Evolutionary conservation across 2,888 invertebrate genomes (phyloP), one percentile per base, ranked within the genome.

Genomic region (Laothoe populi): DNA sequence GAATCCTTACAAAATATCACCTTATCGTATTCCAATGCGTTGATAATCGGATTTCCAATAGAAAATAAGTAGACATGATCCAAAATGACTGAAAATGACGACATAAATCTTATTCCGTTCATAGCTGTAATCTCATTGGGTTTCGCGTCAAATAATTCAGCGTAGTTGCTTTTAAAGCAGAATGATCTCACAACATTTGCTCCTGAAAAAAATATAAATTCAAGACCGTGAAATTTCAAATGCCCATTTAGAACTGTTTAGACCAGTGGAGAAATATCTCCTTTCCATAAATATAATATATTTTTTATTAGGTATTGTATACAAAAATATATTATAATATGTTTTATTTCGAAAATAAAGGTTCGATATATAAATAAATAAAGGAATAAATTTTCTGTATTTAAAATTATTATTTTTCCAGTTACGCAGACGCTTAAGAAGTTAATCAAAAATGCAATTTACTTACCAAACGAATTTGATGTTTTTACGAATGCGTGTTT

Each of bases 131-230:
- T 35, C 11, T 53, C 53, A n/a, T 31, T 10, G 0, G 4, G 1
- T 10, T 53, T 16, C 8, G 4, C 31, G 4, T 31, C 4, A 4
- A 53, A 53, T 31, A 53, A 31, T 5, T 7, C 19, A 0, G 1
- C 35, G 11, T 53, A 53, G 19, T 53, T 53, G 3, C 10, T 53
- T 19, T 16, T 53, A 31, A 53, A 3, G 53, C 53, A 53, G 53
- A 53, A 53, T 35, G 31, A 31, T 35, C 19, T 35, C 7, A 31
- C 10, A 3, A 53, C 16, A 10, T 35, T 31, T 0, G 31, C 19
- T 19, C 10, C 53, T 53, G 31, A 7, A 44, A 44, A 31, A 46
- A 46, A 23, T 8, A 10, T 0, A 0, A 46, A 46, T 11, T 4
- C 2, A 21, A 35, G 1, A 38, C 11, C 13, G 11, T 5, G 2